These are phyloP conservation scores for Alentia gelatinosa DNA, from an alignment of 2,888 invertebrate species.

Conservation along the genomic window DNA sequence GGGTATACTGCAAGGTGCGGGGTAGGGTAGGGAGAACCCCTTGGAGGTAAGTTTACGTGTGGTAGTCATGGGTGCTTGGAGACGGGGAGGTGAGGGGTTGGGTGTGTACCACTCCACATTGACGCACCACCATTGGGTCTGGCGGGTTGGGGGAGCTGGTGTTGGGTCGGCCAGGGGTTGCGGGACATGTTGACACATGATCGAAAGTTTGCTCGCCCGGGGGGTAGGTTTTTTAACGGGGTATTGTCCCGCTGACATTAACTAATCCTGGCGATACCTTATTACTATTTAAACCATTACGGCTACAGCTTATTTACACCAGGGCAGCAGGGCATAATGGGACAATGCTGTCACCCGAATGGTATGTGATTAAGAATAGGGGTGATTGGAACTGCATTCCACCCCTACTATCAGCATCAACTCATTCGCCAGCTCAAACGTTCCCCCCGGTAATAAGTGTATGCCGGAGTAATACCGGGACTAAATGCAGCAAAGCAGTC, in stretches of 20 bases:
- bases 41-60: not conserved
- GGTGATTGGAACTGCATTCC: not conserved
- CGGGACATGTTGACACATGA: not conserved
- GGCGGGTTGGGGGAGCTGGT: not conserved
- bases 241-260: not conserved
- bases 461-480: too few species aligned
- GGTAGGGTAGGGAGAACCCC: not conserved
- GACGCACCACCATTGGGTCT: too few species aligned
- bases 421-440: not conserved
- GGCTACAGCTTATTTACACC: not conserved
- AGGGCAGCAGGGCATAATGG: not conserved
- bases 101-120: too few species aligned
- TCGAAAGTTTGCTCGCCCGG: not conserved
- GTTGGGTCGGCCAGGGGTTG: not conserved
- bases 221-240: not conserved
- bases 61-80: not conserved
- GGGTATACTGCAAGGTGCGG: too few species aligned
- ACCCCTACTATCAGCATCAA: not conserved
- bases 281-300: not conserved
- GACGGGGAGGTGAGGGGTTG: not conserved
- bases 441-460: too few species aligned
- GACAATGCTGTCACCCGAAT: not conserved
- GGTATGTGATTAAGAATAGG: not conserved
- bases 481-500: too few species aligned
- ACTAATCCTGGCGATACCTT: not conserved